Base-by-base conservation (phyloP, 2,888 invertebrate species). In the Sinotaia quadrata region DNA sequence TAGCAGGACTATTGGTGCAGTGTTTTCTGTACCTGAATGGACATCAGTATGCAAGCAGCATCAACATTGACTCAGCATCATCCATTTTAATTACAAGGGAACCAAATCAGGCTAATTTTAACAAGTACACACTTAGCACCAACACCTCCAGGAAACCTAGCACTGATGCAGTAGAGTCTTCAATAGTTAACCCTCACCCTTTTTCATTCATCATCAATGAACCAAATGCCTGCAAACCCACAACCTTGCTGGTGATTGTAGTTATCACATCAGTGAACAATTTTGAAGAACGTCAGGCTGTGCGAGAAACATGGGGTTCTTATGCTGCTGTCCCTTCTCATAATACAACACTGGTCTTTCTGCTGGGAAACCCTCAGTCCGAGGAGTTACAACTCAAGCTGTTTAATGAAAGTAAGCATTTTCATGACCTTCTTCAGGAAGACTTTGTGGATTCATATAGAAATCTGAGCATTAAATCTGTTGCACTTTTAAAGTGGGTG, bases 401-500 rank as follows among this genome's bases (percentile, higher is more conserved):
- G 3, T 73, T 75, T 49, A 73, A 77, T 31, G 87, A 87, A 65
- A 76, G 78, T 27, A 71, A 79, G 33, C 66, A 75, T 44, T 85
- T 84, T 70, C 58, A 71, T 1, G 87, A 87, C 71, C 78, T 87
- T 8, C 77, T 87, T 1, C 87, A 87, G 70, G 85, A 82, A 57
- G 80, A 85, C 68, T 86, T 88, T 71, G 15, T 81, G 3, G 89
- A 89, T 71, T 76, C 81, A 12, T 89, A 89, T 70, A 77, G 85
- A 29, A 89, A 89, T 78, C 77, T 89, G 31, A 88, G 88, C 0
- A 84, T 87, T 61, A 89, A 89, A 77, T 88, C 88, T 21, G 80
- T 89, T 15, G 87, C 88, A 69, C 87, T 88, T 61, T 69, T 87
- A 44, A 85, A 88, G 70, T 89, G 89, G 89, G 81, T 88, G 1